A percentile compares a stretch with the other conserved stretches of the same genome.
Conservation (phyloP, 2,797 vertebrate species). For the Silurus aristotelis region DNA sequence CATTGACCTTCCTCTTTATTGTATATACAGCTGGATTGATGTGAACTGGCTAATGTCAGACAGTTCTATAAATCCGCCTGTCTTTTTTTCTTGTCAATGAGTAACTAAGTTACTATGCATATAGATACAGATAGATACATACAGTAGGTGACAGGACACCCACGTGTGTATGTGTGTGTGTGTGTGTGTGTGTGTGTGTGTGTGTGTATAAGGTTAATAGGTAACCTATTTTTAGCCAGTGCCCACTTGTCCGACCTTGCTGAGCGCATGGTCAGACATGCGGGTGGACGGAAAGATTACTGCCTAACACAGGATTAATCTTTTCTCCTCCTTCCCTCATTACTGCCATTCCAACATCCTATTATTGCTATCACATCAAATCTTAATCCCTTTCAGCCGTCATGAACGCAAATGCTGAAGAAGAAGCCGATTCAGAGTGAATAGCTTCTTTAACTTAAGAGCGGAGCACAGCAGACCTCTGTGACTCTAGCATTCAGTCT, state of each 20-base stretch:
- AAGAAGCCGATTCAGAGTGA: slow-evolving; percentile 19
- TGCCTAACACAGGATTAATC: slow-evolving; percentile 38
- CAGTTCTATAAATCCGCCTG: slow-evolving; percentile 16
- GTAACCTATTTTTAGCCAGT: slow-evolving; percentile 49
- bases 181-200: slow-evolving; percentile 9
- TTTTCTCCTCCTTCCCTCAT: slow-evolving; percentile 23
- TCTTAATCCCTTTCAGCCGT: slow-evolving; percentile 42
- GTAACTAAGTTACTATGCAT: slow-evolving; percentile 24
- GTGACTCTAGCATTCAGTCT: slow-evolving; percentile 25
- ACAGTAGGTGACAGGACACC: not conserved
- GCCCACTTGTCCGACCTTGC: slow-evolving; percentile 46
- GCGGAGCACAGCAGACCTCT: slow-evolving; percentile 15
- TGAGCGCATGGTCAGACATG: slow-evolving; percentile 34
- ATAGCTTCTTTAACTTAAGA: slow-evolving; percentile 15
- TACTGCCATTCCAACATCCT: slow-evolving; percentile 37
- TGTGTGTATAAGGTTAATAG: slow-evolving; percentile 14
- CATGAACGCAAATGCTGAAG: slow-evolving; percentile 23
- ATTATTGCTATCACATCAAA: slow-evolving; percentile 45
- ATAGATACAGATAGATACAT: not conserved
- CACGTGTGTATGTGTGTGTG: not conserved
- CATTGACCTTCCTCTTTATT: slow-evolving; percentile 24
- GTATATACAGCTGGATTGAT: slow-evolving; percentile 25
- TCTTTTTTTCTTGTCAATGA: slow-evolving; percentile 23
- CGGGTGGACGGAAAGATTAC: slow-evolving; percentile 40
- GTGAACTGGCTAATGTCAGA: slow-evolving; percentile 19